Base-by-base conservation (phyloP, 2,888 invertebrate genomes). In the Melanargia galathea region DNA sequence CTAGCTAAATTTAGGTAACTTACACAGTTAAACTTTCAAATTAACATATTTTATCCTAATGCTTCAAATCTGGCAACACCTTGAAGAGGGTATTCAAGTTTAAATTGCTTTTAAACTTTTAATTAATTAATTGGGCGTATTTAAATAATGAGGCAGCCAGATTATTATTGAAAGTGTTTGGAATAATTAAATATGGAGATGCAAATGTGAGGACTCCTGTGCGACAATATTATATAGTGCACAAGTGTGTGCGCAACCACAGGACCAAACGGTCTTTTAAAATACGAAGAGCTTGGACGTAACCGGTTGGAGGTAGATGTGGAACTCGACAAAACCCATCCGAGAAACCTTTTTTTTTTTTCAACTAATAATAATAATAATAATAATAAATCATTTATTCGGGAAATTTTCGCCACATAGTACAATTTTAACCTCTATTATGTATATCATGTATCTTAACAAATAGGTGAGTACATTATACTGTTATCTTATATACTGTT, bases 51-150 rank as follows among this genome's bases (percentile, higher is more conserved):
- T 52, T 20, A 52, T 35, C 35, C 18, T 16, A 52, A 52, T 20
- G 35, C 33, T 18, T 33, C 20, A 33, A 18, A 30, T 51, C 40
- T 24, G 30, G 33, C 16, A 58, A 22, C 58, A 48, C 58, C 58
- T 58, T 46, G 20, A 13, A 24, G 18, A 16, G 58, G 35, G 35
- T 24, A 24, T 26, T 35, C 10, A 24, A 58, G 58, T 48, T 58
- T 48, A 22, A 48, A 58, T 58, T 35, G 48, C 48, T 58, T 48
- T 35, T 30, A 38, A 58, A 48, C 48, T 58, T 58, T 48, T 22
- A 58, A 46, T 58, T 58, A 48, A 22, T 46, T 57, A 33, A 57
- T 48, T 48, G 38, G 49, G 38, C 16, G 48, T 24, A 58, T 58
- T 58, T 24, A 24, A 48, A 58, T 58, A 58, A 58, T 58, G 48